Evolutionary conservation across 2,888 invertebrate genomes (phyloP), one percentile per base, ranked within the genome.

Genomic region (Oscheius sp.): DNA sequence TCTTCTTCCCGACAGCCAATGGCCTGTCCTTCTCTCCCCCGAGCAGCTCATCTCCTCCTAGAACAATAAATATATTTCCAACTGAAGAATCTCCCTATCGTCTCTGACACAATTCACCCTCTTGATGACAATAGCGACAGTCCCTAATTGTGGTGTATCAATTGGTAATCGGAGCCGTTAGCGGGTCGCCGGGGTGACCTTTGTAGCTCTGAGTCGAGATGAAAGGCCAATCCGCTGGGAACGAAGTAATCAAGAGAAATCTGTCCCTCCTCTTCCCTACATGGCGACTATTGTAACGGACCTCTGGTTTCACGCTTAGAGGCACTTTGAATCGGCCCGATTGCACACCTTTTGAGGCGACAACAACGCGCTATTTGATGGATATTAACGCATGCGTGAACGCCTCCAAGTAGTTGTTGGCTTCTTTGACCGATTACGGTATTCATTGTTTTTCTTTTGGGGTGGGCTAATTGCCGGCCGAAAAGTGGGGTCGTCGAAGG

Each of bases 331-430:
- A 53, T 53, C 65, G 57, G 52, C 33, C 52, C 25, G 42, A 52
- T 23, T 53, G 65, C 33, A 42, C 45, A 57, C 66, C 66, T 66
- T 65, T 66, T 53, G 57, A 66, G 57, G 66, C 61, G 61, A 45
- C 29, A 57, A 66, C 53, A 53, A 66, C 45, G 65, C n/a, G 66
- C 66, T 64, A 50, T 66, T 66, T 55, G 66, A 66, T 66, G 66
- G 66, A 66, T 66, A 66, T 66, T 66, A 66, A n/a, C n/a, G 57
- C 27, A 66, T 57, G 66, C 55, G 31, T 66, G 39, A 42, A 45
- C 66, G 55, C 61, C 27, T 61, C 29, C 50, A n/a, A n/a, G n/a
- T n/a, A n/a, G n/a, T n/a, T n/a, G n/a, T n/a, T n/a, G n/a, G n/a
- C n/a, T n/a, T n/a, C n/a, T n/a, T n/a, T n/a, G n/a, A n/a, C n/a